Evolutionary conservation across 2,113 vertebrate genomes (phyloP).

Genomic region (Manacus vitellinus): DNA sequence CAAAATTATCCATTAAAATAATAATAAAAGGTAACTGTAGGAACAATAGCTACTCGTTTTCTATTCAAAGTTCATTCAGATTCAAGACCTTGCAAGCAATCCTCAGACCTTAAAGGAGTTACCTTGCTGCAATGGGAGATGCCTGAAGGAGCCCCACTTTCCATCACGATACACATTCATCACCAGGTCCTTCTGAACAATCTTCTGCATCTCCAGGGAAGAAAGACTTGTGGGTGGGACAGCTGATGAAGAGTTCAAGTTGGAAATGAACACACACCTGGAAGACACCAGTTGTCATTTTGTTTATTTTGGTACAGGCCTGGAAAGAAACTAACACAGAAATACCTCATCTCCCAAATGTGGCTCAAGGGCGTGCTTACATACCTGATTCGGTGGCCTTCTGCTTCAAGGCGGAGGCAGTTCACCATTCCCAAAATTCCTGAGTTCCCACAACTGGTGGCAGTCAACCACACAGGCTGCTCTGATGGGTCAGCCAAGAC

Average conservation of each 20-base stretch:
- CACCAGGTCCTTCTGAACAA: constrained; percentile 80
- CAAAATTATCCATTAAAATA: background rate
- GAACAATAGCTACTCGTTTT: background rate
- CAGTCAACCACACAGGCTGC: constrained; percentile 84
- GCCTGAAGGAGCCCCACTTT: constrained; percentile 89
- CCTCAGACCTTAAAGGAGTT: background rate
- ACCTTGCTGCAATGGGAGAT: constrained; percentile 84
- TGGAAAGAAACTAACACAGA: background rate
- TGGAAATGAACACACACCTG: constrained; percentile 91
- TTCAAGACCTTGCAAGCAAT: background rate
- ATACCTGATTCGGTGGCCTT: constrained; percentile 89
- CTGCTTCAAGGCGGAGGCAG: constrained; percentile 90
- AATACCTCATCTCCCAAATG: background rate
- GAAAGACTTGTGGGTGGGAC: constrained; percentile 61
- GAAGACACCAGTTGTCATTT: background rate
- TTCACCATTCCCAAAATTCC: constrained; percentile 95
- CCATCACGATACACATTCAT: constrained; percentile 92
- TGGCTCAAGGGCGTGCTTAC: background rate
- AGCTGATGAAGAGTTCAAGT: constrained; percentile 72
- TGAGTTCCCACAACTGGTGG: constrained; percentile 75
- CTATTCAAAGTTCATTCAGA: background rate
- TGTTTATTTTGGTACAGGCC: background rate
- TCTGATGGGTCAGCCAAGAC: constrained; percentile 77
- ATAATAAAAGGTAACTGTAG: background rate
- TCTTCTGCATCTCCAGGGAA: constrained; percentile 74